Conservation (phyloP, 1,140 invertebrate species). For the Drosophila kikkawai region DNA sequence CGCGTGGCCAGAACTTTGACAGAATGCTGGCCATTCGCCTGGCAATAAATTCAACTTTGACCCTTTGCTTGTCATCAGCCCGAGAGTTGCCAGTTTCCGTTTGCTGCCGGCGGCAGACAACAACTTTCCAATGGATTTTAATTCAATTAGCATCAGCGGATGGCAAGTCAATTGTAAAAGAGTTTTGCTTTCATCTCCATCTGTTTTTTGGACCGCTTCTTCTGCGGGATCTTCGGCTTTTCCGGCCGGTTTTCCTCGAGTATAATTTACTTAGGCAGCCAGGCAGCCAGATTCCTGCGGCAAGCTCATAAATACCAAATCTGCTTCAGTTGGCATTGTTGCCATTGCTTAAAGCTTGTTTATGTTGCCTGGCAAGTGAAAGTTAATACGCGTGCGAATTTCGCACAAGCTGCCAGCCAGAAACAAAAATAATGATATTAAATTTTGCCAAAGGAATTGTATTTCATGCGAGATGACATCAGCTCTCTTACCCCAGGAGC, state of each 20-base stretch:
- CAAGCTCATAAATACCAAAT: slow-evolving; percentile 76
- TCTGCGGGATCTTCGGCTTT: neutral
- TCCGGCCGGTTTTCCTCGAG: slow-evolving; percentile 50
- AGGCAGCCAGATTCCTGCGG: slow-evolving; percentile 27
- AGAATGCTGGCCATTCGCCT: slow-evolving; percentile 26
- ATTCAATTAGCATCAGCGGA: slow-evolving; percentile 61
- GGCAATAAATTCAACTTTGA: slow-evolving; percentile 66
- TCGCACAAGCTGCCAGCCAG: slow-evolving; percentile 21
- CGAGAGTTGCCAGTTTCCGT: slow-evolving; percentile 19
- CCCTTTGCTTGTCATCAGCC: slow-evolving; percentile 36
- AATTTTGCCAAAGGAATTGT: slow-evolving; percentile 75
- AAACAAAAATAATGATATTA: slow-evolving; percentile 52
- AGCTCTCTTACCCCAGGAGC: slow-evolving; percentile 39
- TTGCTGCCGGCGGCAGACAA: slow-evolving; percentile 28
- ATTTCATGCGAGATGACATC: slow-evolving; percentile 76
- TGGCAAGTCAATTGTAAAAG: slow-evolving; percentile 53
- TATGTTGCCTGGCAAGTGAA: slow-evolving; percentile 72
- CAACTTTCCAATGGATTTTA: slow-evolving; percentile 54
- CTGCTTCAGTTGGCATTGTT: slow-evolving; percentile 61
- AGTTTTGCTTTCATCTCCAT: slow-evolving; percentile 45
- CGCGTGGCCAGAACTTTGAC: slow-evolving; percentile 19
- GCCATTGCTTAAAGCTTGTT: slow-evolving; percentile 61
- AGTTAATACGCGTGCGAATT: slow-evolving; percentile 79
- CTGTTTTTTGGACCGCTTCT: neutral
- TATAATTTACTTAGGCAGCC: slow-evolving; percentile 65